Evolutionary conservation across 2,888 invertebrate genomes (phyloP).

Genomic region (Augochlorella aurata): DNA sequence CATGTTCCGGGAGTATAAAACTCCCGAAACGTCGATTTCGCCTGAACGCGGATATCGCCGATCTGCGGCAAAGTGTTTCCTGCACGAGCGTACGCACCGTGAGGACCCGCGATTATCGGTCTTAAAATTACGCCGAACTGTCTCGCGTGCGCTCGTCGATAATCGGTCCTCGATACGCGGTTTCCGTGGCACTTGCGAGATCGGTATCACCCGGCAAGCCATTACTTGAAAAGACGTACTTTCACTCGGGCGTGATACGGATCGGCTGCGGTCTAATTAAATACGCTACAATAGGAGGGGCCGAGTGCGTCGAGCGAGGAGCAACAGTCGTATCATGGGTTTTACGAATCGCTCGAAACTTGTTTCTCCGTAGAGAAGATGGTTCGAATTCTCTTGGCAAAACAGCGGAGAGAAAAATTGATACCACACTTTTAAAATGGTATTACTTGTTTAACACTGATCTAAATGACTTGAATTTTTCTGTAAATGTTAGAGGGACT

Average conservation of each 20-base stretch:
- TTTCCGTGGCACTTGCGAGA: conserved; percentile 16
- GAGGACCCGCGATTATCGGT: conserved; percentile 1
- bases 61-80: neutral
- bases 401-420: too few species aligned
- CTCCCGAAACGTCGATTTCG: neutral
- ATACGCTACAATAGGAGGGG: conserved; percentile 38
- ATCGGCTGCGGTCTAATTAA: conserved; percentile 43
- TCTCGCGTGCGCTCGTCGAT: neutral
- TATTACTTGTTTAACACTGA: too few species aligned
- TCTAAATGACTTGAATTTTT: too few species aligned
- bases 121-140: conserved; percentile 10
- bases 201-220: conserved; percentile 21
- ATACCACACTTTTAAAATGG: too few species aligned
- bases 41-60: neutral
- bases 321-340: neutral
- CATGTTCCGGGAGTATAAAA: neutral
- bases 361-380: too few species aligned
- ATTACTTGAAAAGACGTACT: conserved; percentile 24
- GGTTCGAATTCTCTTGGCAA: too few species aligned
- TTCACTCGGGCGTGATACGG: conserved; percentile 36
- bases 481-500: too few species aligned
- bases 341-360: neutral
- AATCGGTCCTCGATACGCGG: conserved; percentile 12
- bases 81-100: neutral
- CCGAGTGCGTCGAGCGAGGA: neutral